Base-by-base conservation (phyloP, 2,797 vertebrate species). In the Lophotriccus pileatus region DNA sequence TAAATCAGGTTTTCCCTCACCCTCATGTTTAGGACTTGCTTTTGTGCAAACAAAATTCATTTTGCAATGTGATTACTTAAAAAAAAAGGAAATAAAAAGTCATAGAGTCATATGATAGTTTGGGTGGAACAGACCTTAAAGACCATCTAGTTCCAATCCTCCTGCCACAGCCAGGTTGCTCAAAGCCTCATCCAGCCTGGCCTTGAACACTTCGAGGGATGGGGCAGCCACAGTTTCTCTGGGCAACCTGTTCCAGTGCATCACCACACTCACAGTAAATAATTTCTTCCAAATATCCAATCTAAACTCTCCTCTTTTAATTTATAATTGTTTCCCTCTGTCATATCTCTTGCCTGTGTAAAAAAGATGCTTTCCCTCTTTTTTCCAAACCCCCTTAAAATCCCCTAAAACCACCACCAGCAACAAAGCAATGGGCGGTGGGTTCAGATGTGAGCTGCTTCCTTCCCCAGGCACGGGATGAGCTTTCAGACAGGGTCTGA, bases 251-350 rank as follows among this genome's bases (percentile, higher is more conserved):
- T 59, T 9, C 34, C 46, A 43, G 11, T 6, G 9, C 16, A 11
- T 53, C 10, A 1, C 3, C 15, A 73, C 6, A 8, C 7, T 43
- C 34, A 36, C 27, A 37, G 7, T 7, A 14, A 55, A 43, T 0
- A 60, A 60, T 37, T 67, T 43, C 1, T 60, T 49, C 0, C 0
- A 43, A 21, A 67, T 67, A 43, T 73, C 41, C 66, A 11, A 36
- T 18, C 4, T 13, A n/a, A 84, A 72, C 47, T 37, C 60, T 34
- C 34, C 18, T 55, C 4, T 60, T 78, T 43, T 47, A 60, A 20
- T 55, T 90, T 37, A 47, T 67, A 90, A 24, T 11, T 43, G 4
- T n/a, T 24, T 20, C 23, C 16, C 3, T 53, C 36, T 37, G 23
- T 41, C 46, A 6, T 14, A 41, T 41, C 18, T 52, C 30, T 53